phyloP scores from a whole-genome alignment of 2,113 vertebrate species.

The Hydropotes inermis region DNA sequence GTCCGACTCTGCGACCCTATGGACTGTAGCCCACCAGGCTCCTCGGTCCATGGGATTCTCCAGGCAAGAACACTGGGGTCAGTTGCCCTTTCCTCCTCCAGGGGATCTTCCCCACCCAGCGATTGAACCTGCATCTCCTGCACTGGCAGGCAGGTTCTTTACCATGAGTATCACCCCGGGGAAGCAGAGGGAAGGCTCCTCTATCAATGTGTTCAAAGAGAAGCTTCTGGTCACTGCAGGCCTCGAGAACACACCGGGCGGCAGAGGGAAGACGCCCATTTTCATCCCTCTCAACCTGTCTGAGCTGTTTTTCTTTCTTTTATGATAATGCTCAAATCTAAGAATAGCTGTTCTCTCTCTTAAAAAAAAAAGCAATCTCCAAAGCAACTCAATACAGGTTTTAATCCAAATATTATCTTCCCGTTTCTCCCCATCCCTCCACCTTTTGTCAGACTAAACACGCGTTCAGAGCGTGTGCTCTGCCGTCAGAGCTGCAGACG shows the following conservation, averaged over 20 bases:
- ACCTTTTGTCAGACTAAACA: not conserved
- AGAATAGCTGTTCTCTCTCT: not conserved
- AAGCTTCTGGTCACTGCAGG: not conserved
- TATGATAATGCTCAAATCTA: not conserved
- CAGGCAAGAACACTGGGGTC: not conserved
- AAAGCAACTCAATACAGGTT: not conserved
- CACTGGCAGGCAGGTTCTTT: not conserved
- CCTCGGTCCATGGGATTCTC: not conserved
- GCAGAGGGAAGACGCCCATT: too few species aligned
- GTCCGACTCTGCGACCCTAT: not conserved
- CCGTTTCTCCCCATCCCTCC: not conserved
- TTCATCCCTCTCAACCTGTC: not conserved
- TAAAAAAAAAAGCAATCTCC: not conserved
- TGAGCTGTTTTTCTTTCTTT: not conserved
- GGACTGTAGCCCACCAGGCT: not conserved
- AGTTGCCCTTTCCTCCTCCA: not conserved
- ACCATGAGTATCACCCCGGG: not conserved
- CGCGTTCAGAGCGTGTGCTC: not conserved
- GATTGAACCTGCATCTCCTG: not conserved
- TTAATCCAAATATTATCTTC: not conserved
- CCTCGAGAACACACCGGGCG: fast-evolving
- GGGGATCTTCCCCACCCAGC: not conserved
- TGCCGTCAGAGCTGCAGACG: fast-evolving
- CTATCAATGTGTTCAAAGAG: fast-evolving
- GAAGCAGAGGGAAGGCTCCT: not conserved